Evolutionary conservation across 1,140 invertebrate genomes (phyloP).

Genomic region (Drosophila subobscura): DNA sequence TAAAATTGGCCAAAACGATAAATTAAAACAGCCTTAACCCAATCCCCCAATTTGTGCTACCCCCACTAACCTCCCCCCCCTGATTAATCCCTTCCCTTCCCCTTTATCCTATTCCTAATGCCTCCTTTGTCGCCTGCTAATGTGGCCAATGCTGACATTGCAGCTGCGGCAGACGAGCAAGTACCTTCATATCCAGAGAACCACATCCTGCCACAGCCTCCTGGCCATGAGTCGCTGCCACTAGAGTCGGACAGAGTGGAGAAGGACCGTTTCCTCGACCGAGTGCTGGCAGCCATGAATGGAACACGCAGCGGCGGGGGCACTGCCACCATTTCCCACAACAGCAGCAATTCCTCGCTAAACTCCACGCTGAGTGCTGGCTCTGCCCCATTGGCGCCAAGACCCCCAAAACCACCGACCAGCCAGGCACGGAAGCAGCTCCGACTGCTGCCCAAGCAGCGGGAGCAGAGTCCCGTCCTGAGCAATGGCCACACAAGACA

Average conservation of each 20-base stretch:
- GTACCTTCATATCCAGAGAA: constrained; percentile 6
- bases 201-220: constrained; percentile 5
- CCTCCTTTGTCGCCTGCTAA: constrained; percentile 68
- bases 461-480: constrained; percentile 71
- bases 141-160: constrained; percentile 68
- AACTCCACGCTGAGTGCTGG: constrained; percentile 48
- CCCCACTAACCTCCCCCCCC: neutral
- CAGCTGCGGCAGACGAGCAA: constrained; percentile 31
- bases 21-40: constrained; percentile 29
- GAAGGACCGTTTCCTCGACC: constrained; percentile 66
- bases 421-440: constrained; percentile 72
- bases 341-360: constrained; percentile 62
- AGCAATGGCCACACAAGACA: constrained; percentile 56
- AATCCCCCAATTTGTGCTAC: neutral
- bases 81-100: constrained; percentile 14
- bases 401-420: constrained; percentile 62
- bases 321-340: constrained; percentile 39
- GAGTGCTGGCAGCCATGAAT: constrained; percentile 74
- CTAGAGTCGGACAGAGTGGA: constrained; percentile 53
- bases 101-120: constrained; percentile 41
- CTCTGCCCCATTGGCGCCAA: constrained; percentile 13
- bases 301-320: constrained; percentile 36
- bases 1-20: constrained; percentile 41
- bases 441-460: constrained; percentile 67
- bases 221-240: constrained; percentile 8